Conservation (phyloP, 2,113 vertebrate species). For the Parotia lawesii region DNA sequence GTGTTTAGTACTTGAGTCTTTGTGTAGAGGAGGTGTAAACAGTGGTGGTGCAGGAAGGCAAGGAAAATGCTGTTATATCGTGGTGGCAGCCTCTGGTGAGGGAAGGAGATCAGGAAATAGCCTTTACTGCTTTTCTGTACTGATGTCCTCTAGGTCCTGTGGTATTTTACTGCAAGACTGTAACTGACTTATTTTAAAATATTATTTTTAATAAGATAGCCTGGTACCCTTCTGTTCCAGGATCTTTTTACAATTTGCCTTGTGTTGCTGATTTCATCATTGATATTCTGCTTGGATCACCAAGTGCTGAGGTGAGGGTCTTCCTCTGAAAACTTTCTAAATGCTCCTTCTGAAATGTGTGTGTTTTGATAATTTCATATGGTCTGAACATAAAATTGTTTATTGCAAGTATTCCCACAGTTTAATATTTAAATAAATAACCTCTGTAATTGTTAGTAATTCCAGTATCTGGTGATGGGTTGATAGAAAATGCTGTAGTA, state of each 20-base stretch:
- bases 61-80: neutral
- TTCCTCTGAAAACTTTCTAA: neutral
- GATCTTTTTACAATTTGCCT: conserved; percentile 92
- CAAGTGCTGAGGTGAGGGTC: conserved; percentile 88
- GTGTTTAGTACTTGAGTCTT: neutral
- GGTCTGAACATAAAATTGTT: neutral
- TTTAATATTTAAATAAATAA: neutral
- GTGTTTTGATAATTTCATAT: neutral
- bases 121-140: neutral
- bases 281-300: conserved; percentile 93
- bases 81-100: neutral
- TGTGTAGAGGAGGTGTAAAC: neutral
- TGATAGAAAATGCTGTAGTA: neutral
- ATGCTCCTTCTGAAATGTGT: neutral
- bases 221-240: conserved; percentile 61
- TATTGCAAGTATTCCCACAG: neutral
- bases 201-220: neutral
- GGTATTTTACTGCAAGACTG: neutral
- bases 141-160: neutral
- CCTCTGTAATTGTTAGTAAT: neutral
- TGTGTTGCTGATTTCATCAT: conserved; percentile 97
- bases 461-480: neutral
- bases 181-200: neutral
- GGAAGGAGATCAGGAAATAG: neutral
- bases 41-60: neutral